Evolutionary conservation across 2,113 vertebrate species (phyloP).

Genomic region (Columbina picui): DNA sequence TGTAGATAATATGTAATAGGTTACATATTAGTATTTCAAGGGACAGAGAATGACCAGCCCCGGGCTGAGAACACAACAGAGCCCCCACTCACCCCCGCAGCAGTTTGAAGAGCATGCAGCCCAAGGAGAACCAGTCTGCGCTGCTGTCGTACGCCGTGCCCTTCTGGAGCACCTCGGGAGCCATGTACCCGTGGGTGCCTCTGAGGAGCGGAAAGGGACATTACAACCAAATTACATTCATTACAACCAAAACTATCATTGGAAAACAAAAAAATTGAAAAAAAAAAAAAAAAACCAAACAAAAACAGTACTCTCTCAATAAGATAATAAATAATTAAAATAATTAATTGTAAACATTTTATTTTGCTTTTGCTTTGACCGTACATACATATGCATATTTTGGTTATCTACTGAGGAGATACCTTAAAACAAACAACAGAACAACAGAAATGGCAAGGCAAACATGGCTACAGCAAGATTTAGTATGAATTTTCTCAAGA

Average conservation of each 20-base stretch:
- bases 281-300: neutral
- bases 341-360: rapidly evolving
- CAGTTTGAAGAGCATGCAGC: conserved; percentile 99
- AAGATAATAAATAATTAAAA: neutral
- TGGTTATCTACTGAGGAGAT: neutral
- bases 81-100: conserved; percentile 88
- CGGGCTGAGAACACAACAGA: neutral
- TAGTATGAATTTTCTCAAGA: neutral
- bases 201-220: conserved; percentile 58
- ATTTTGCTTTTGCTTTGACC: neutral
- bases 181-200: conserved; percentile 98
- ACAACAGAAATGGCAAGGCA: neutral
- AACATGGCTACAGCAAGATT: neutral
- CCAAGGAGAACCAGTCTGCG: conserved; percentile 97
- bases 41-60: neutral
- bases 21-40: neutral
- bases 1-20: rapidly evolving
- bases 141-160: conserved; percentile 98
- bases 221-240: too few relatives aligned
- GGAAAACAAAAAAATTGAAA: neutral
- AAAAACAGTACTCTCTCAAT: rapidly evolving
- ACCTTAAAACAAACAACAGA: neutral
- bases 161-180: conserved; percentile 97
- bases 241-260: rapidly evolving
- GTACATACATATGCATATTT: rapidly evolving